Conservation (phyloP, 2,888 invertebrate species). For the Lasioglossum villosulum region DNA sequence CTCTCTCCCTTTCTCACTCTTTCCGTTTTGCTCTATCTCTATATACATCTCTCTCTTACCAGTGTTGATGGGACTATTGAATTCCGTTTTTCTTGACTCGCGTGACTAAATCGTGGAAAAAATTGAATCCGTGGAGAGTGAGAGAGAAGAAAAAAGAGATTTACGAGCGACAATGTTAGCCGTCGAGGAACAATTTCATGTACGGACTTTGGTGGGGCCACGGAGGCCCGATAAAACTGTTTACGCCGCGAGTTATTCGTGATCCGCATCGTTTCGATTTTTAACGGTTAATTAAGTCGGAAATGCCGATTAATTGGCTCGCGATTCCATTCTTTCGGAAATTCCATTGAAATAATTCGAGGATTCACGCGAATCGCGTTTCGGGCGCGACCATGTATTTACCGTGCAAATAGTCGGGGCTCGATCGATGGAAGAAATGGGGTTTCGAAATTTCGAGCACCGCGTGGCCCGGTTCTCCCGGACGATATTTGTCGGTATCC, state of each 20-base stretch:
- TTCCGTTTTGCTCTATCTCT: neutral
- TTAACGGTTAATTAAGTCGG: neutral
- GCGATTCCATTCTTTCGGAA: neutral
- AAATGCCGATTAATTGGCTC: slow-evolving; percentile 12
- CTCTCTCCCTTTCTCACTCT: neutral
- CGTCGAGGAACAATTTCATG: slow-evolving; percentile 28
- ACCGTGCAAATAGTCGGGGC: neutral
- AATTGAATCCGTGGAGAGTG: slow-evolving; percentile 12
- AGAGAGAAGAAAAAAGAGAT: slow-evolving; percentile 17
- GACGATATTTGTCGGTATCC: neutral
- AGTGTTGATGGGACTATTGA: slow-evolving; percentile 38
- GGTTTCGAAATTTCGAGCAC: neutral
- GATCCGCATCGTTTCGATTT: slow-evolving; percentile 9
- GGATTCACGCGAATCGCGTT: neutral
- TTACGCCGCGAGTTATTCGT: slow-evolving; percentile 13
- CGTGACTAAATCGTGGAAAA: slow-evolving; percentile 53
- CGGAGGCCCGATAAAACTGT: slow-evolving; percentile 31
- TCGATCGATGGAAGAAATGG: neutral
- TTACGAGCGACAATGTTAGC: slow-evolving; percentile 16
- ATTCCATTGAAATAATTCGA: neutral
- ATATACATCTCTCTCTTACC: neutral
- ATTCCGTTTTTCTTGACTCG: slow-evolving; percentile 48
- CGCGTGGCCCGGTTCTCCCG: neutral
- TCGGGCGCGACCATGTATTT: neutral
- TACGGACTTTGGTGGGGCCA: neutral